Evolutionary conservation across 2,888 invertebrate species (phyloP).

Genomic region (Acanthosepion lycidas): DNA sequence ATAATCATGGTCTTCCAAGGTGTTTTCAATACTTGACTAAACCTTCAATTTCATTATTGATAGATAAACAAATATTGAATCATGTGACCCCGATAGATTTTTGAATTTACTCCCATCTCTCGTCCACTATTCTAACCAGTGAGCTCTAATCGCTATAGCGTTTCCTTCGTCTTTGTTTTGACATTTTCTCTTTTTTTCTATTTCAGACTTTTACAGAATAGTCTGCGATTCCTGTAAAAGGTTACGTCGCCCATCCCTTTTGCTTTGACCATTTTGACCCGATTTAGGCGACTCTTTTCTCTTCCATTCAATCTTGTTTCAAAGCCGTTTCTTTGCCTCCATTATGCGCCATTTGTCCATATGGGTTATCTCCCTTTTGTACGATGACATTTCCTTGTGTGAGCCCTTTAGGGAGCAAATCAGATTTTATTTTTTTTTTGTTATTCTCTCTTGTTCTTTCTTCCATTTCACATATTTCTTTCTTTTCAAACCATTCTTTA

Average conservation of each 20-base stretch:
- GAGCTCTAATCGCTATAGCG: not conserved
- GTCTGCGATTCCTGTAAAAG: slow-evolving; percentile 16
- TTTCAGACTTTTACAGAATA: not conserved
- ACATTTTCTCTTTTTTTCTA: not conserved
- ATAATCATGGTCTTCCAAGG: too few relatives aligned
- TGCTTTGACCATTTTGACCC: not conserved
- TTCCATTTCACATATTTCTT: not conserved
- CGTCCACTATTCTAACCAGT: not conserved
- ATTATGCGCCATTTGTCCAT: not conserved
- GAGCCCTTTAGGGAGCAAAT: not conserved
- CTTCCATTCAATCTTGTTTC: not conserved
- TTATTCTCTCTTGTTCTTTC: too few relatives aligned
- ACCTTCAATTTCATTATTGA: too few relatives aligned
- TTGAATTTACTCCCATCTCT: too few relatives aligned
- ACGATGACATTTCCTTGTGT: not conserved
- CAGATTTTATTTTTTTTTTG: not conserved
- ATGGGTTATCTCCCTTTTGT: not conserved
- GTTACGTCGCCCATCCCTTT: not conserved
- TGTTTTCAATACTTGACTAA: too few relatives aligned
- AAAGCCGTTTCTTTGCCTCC: not conserved
- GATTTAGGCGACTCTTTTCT: not conserved
- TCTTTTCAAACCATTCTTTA: not conserved
- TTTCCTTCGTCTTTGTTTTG: not conserved
- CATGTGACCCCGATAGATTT: too few relatives aligned
- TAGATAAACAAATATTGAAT: too few relatives aligned